Conservation (phyloP, 2,888 invertebrate genomes). For the Caenorhabditis becei region DNA sequence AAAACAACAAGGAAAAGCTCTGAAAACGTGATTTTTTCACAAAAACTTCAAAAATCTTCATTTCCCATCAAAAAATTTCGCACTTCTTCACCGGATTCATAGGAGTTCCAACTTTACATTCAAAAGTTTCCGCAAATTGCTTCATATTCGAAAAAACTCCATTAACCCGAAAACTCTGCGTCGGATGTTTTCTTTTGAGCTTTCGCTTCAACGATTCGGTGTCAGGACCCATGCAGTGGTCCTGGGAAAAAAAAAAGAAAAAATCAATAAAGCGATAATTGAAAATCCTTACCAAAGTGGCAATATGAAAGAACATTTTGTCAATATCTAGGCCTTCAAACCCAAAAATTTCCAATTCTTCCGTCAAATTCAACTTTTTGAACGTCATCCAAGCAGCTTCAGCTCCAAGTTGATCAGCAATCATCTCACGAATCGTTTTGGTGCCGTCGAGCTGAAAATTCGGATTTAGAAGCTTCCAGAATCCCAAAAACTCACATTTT, state of each 20-base stretch:
- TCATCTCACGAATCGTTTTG: neutral
- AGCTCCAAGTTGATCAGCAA: neutral
- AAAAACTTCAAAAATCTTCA: neutral
- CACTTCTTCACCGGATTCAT: constrained; percentile 89
- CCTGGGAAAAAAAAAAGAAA: neutral
- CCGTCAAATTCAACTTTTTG: neutral
- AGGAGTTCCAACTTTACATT: constrained; percentile 89
- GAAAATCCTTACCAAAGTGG: neutral
- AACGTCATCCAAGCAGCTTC: constrained; percentile 1
- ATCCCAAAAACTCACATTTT: neutral
- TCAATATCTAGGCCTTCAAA: constrained; percentile 1
- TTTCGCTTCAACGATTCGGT: neutral
- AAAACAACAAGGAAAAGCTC: too few relatives aligned
- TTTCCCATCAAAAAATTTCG: constrained; percentile 70
- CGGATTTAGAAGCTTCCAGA: neutral
- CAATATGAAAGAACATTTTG: constrained; percentile 7
- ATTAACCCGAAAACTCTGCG: constrained; percentile 65
- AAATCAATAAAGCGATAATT: neutral
- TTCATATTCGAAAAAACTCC: constrained; percentile 69
- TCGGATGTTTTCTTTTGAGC: neutral
- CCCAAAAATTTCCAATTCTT: neutral
- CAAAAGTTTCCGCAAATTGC: constrained; percentile 90
- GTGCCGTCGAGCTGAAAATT: neutral
- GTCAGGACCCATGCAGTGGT: neutral
- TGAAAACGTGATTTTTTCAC: neutral